Evolutionary conservation across 2,888 invertebrate genomes (phyloP).

Genomic region (Gisinianus flammeolus): DNA sequence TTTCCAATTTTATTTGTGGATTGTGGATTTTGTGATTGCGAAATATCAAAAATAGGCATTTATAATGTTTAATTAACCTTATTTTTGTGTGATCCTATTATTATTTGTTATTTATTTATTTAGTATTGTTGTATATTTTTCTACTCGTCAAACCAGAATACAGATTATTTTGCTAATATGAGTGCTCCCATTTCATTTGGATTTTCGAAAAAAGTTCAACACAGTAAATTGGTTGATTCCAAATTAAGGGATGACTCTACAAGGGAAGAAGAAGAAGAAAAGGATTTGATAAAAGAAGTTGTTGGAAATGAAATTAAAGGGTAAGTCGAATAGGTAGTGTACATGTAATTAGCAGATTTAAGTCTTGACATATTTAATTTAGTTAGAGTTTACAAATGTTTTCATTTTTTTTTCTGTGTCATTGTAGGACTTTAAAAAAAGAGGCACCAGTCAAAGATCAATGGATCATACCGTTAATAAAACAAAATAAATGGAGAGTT

Average conservation of each 20-base stretch:
- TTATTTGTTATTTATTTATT: background rate
- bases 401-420: background rate
- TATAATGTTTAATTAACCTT: background rate
- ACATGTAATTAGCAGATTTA: background rate
- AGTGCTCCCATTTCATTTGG: constrained; percentile 36
- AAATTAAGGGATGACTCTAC: constrained; percentile 50
- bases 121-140: too few species aligned
- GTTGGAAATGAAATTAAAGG: constrained; percentile 54
- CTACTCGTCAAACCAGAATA: too few species aligned
- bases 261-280: constrained; percentile 50
- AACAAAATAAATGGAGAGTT: constrained; percentile 61
- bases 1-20: too few species aligned
- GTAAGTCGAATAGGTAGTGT: constrained; percentile 45
- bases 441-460: constrained; percentile 57
- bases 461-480: constrained; percentile 63
- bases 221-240: constrained; percentile 36
- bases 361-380: background rate
- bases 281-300: constrained; percentile 55
- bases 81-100: background rate
- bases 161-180: constrained; percentile 22
- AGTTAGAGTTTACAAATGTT: background rate
- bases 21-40: too few species aligned
- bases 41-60: too few species aligned
- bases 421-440: constrained; percentile 30
- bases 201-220: constrained; percentile 32